Evolutionary conservation across 2,888 invertebrate genomes (phyloP), one percentile per base, ranked within the genome.

Genomic region (Latrodectus elegans): DNA sequence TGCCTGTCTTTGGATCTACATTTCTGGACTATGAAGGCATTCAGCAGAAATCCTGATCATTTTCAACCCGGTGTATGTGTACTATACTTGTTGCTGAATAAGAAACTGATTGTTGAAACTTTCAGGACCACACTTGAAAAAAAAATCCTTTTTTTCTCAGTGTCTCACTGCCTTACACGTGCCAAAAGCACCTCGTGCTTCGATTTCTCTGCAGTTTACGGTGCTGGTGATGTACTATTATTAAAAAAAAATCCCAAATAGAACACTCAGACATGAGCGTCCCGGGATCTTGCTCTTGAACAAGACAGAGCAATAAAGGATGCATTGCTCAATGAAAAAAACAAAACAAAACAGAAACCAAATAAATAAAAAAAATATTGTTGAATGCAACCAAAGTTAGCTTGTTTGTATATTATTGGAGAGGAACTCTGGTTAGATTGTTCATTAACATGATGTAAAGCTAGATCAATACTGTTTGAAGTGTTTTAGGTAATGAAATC

Each of bases 121-220:
- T 60, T 88, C 84, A 84, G 88, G 88, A 88, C 88, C 88, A 84
- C 83, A 84, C 83, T 68, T 64, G 68, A 73, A 81, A 76, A 76
- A 51, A 60, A 60, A n/a, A 10, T 6, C 38, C 6, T 60, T 52
- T 70, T 76, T 82, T 87, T 88, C 88, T 80, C 88, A 88, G 88
- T 88, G 88, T 88, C 88, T 88, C 88, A 88, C 88, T 88, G 88
- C 88, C 88, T 88, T 88, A 88, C 88, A 82, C 84, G 88, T 88
- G 88, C 88, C 88, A 88, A 88, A 88, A 88, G 88, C 88, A 88
- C 84, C 73, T 83, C 74, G 83, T 83, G 83, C 84, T 84, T 88
- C 79, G 60, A 80, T 88, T 84, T 78, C 80, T 88, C 79, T 68
- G 84, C 76, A 73, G 84, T 84, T 78, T 84, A 80, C 84, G 88